Conservation (phyloP, 2,113 vertebrate genomes). For the Phaethon lepturus region DNA sequence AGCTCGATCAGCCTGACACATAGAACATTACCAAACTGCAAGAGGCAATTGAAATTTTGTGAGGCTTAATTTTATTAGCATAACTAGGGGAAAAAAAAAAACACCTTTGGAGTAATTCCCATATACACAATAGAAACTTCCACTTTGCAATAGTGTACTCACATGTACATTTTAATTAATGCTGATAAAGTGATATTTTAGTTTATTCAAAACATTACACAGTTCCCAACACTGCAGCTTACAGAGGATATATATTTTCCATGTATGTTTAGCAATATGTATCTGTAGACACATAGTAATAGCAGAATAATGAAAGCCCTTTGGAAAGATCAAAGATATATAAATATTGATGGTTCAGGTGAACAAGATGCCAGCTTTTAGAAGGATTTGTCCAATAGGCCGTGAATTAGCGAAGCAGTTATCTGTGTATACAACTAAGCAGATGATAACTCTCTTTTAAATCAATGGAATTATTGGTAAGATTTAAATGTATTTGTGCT, state of each 20-base stretch:
- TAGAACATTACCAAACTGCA: not conserved
- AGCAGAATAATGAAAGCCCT: not conserved
- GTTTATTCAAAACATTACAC: not conserved
- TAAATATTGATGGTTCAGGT: not conserved
- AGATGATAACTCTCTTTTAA: not conserved
- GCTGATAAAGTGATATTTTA: not conserved
- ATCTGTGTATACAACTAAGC: not conserved
- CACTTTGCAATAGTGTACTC: not conserved
- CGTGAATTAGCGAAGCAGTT: not conserved
- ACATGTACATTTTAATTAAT: not conserved
- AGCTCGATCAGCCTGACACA: not conserved
- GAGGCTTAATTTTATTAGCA: not conserved
- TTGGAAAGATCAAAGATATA: not conserved
- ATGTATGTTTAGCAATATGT: not conserved
- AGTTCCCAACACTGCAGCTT: not conserved
- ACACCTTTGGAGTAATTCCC: not conserved
- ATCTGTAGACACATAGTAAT: not conserved
- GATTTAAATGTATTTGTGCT: not conserved
- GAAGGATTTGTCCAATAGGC: not conserved
- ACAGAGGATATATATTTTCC: not conserved
- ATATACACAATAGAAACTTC: not conserved
- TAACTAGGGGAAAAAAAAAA: not conserved
- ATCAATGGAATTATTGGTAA: not conserved
- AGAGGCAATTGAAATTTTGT: not conserved
- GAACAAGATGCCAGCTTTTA: not conserved